Percentiles rank a stretch among this genome's conserved stretches.
Conservation (phyloP, 2,113 vertebrate species). For the Oncorhynchus clarkii region DNA sequence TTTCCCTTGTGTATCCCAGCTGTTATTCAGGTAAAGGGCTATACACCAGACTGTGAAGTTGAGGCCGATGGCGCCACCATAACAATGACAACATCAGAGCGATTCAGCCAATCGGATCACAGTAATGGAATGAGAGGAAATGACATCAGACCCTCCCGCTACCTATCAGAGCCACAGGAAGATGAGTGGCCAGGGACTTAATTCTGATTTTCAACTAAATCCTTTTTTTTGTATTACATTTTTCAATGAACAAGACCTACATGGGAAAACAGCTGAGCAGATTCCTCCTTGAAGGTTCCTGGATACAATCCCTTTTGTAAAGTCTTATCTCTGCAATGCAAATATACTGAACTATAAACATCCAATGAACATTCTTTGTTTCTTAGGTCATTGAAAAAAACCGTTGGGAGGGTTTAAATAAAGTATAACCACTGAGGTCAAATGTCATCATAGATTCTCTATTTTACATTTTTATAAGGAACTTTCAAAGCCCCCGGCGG, state of each 20-base stretch:
- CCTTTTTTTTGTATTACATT: background rate
- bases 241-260: background rate
- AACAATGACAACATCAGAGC: constrained; percentile 26
- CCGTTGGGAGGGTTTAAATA: background rate
- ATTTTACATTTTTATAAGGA: background rate
- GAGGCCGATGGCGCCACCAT: constrained; percentile 20
- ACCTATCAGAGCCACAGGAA: constrained; percentile 71
- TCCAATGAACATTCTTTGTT: background rate
- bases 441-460: background rate
- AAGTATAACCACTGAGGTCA: background rate
- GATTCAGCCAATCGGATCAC: constrained; percentile 23
- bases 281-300: background rate
- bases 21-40: background rate
- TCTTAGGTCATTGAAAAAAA: background rate
- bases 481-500: background rate
- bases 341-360: background rate
- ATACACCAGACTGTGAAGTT: constrained; percentile 5
- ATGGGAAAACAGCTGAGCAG: background rate
- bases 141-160: constrained; percentile 6
- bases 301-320: background rate
- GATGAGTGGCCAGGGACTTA: constrained; percentile 69
- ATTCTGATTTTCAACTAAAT: background rate
- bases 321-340: background rate
- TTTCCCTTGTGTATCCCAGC: background rate
- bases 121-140: background rate